Conservation (phyloP, 2,113 vertebrate genomes). For the Sinocyclocheilus grahami region DNA sequence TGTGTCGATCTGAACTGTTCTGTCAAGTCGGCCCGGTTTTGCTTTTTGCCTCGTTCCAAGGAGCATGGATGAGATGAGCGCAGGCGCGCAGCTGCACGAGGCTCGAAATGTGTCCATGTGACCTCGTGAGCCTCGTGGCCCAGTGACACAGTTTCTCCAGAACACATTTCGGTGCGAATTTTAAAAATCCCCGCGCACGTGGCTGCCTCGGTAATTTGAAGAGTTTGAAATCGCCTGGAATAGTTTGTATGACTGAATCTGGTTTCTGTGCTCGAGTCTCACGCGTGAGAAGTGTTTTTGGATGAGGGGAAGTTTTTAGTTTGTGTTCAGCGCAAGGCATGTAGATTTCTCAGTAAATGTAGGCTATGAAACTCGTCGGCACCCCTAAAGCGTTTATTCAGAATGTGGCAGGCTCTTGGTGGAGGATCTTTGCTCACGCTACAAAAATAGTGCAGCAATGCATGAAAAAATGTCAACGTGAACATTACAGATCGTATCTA, state of each 20-base stretch:
- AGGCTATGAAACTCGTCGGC: no score
- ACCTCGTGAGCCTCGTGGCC: slow-evolving; percentile 88
- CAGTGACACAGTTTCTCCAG: slow-evolving; percentile 88
- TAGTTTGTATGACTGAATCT: not conserved
- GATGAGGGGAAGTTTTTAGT: not conserved
- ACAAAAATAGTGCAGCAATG: not conserved
- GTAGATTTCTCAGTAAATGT: not conserved
- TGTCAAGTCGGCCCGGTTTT: slow-evolving; percentile 62
- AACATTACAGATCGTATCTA: not conserved
- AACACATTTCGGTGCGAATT: slow-evolving; percentile 42
- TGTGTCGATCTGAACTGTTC: slow-evolving; percentile 58
- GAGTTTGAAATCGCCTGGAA: not conserved
- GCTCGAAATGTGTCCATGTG: slow-evolving; percentile 90
- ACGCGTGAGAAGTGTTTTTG: not conserved
- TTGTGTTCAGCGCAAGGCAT: not conserved
- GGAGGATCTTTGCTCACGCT: not conserved
- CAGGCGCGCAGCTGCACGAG: slow-evolving; percentile 77
- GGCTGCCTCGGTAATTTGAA: not conserved
- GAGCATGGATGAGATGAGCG: slow-evolving; percentile 30
- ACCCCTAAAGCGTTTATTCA: no score
- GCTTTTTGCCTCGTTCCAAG: slow-evolving; percentile 62
- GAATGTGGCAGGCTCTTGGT: no score
- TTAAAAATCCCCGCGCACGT: slow-evolving; percentile 58
- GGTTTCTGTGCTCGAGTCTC: not conserved
- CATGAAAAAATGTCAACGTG: not conserved